These are phyloP conservation scores for Rhyacichthys aspro DNA, from an alignment of 2,797 vertebrate genomes.

Conservation along the genomic window DNA sequence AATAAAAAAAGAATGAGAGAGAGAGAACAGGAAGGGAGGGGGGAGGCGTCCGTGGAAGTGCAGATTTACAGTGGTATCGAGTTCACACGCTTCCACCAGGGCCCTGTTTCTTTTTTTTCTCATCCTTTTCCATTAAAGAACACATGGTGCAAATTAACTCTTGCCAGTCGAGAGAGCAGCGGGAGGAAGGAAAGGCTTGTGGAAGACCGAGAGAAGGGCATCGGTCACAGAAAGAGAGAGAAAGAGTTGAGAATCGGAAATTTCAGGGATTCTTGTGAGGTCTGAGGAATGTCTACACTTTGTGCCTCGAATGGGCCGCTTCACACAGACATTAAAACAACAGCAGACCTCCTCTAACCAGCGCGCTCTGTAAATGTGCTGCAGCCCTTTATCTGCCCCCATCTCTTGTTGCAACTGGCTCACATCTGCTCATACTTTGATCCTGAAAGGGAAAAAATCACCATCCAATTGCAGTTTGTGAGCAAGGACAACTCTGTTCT, in stretches of 20 bases:
- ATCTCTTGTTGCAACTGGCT: conserved; percentile 55
- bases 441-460: conserved; percentile 40
- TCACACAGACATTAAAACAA: conserved; percentile 59
- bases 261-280: conserved; percentile 65
- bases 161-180: conserved; percentile 50
- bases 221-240: conserved; percentile 44
- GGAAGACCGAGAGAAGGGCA: conserved; percentile 46
- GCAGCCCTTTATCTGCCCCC: conserved; percentile 44
- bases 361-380: conserved; percentile 58
- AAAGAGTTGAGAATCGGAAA: conserved; percentile 59
- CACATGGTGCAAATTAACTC: conserved; percentile 84
- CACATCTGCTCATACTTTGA: conserved; percentile 57
- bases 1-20: conserved; percentile 77
- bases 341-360: conserved; percentile 54
- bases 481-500: conserved; percentile 10
- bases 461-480: conserved; percentile 12
- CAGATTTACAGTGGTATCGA: conserved; percentile 79
- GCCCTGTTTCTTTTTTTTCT: conserved; percentile 14
- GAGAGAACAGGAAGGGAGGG: conserved; percentile 36
- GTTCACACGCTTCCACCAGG: conserved; percentile 76
- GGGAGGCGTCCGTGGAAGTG: conserved; percentile 63
- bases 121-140: conserved; percentile 69
- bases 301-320: conserved; percentile 45
- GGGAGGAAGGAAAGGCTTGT: conserved; percentile 48
- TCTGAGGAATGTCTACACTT: conserved; percentile 69